Evolutionary conservation across 2,113 vertebrate genomes (phyloP), one percentile per base, ranked within the genome.

Genomic region (Zosterops hypoxanthus): DNA sequence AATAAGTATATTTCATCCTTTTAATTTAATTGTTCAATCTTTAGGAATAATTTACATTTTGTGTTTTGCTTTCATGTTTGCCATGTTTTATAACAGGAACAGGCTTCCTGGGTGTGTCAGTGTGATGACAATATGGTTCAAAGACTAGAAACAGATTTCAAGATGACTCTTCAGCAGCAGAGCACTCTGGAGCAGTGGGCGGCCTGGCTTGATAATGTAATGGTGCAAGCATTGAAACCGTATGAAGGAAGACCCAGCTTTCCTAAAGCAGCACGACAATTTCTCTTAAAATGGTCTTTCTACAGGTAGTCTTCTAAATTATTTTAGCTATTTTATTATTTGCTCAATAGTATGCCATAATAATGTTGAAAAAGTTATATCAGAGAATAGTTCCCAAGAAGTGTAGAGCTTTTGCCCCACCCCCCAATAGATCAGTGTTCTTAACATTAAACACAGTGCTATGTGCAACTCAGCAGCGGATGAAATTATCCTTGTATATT

Each of bases 121-220:
- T 98, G 98, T 98, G 98, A 98, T 79, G 98, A 98, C 97, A 98
- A 97, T 86, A 98, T 98, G 98, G 98, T 98, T 95, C 98, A 98
- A 92, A 98, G 98, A 97, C 96, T 98, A 83, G 98, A 98, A 97
- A 98, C 98, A 82, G 98, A 98, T 94, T 98, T 98, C 97, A 98
- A 98, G 96, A 98, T 98, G 98, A 98, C 98, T 80, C 98, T 98
- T 88, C 98, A 98, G 24, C 98, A 98, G 97, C 98, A 98, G 96
- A 98, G 98, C 96, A 98, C 98, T 90, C 97, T 98, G 97, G 98
- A 98, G 94, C 98, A 98, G 97, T 98, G 98, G 98, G 98, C 98
- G 49, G 98, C 98, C 10, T 98, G 98, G 98, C 98, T 98, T 63
- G 98, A 98, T 88, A 98, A 98, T 24, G 98, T 98, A 63, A 98